phyloP scores from a whole-genome alignment of 2,888 invertebrate species.

The Rhamphomyia laevipes region DNA sequence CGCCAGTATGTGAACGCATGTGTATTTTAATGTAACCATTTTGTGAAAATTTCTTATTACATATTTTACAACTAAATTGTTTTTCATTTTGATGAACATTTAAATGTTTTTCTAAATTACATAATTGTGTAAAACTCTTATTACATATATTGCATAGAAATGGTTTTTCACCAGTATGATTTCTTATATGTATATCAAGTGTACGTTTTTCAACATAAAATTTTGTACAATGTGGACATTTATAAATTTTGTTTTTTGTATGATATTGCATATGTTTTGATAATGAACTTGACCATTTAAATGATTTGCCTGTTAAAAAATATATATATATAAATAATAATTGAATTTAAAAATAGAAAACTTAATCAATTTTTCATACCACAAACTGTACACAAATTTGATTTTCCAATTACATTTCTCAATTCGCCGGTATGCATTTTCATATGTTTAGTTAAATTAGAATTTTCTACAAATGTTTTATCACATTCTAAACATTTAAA shows the following conservation, averaged over 20 bases:
- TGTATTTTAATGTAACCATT: constrained; percentile 14
- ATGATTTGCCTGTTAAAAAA: constrained; percentile 27
- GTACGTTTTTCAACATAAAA: constrained; percentile 38
- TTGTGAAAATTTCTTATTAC: constrained; percentile 12
- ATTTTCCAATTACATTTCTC: constrained; percentile 38
- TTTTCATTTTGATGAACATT: constrained; percentile 14
- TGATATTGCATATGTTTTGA: constrained; percentile 42
- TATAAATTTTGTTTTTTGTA: constrained; percentile 38
- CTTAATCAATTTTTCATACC: no score
- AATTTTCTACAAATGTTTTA: constrained; percentile 38
- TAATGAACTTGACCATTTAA: constrained; percentile 41
- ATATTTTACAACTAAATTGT: constrained; percentile 13
- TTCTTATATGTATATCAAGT: constrained; percentile 12
- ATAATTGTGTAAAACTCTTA: constrained; percentile 14
- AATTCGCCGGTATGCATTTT: constrained; percentile 41
- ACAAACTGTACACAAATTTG: constrained; percentile 23
- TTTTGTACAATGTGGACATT: constrained; percentile 38
- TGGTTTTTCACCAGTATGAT: constrained; percentile 16
- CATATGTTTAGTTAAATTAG: constrained; percentile 37
- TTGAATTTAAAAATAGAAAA: no score
- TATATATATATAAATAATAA: no score
- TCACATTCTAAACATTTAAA: constrained; percentile 35
- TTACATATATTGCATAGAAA: constrained; percentile 13
- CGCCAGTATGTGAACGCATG: constrained; percentile 12
- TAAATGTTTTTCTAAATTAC: constrained; percentile 16